Evolutionary conservation across 2,113 vertebrate genomes (phyloP), one percentile per base, ranked within the genome.

Genomic region (Apodemus speciosus): DNA sequence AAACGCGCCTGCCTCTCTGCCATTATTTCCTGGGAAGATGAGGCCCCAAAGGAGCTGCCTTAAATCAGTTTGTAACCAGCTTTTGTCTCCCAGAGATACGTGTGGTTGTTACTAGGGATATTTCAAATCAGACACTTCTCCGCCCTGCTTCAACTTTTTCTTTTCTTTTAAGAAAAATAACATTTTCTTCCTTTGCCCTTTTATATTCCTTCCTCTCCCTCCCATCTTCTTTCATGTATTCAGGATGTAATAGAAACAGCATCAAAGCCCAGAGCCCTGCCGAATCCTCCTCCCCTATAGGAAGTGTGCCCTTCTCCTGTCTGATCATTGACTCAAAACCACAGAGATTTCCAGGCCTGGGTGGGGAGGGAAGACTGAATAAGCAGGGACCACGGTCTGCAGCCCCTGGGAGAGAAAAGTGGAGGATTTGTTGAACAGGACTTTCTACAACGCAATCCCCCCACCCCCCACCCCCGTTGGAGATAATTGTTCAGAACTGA

Each of bases 251-350:
- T 84, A 90, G 94, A 71, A 97, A 53, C 76, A 94, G 93, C 94
- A 96, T 95, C 96, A 96, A 97, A 96, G 96, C 94, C 2, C 6
- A 15, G 92, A 77, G 87, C 62, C 94, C 95, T 40, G 90, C 81
- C 46, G 97, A 97, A 92, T 66, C 88, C 81, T 87, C 94, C 90
- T 93, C 97, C 81, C 96, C 96, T 49, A 84, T 84, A 90, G 85
- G 94, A 97, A 97, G 97, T 6, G 14, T 92, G 96, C 95, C 88
- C 97, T 97, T 95, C 92, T 95, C 87, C 92, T 97, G 97, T 98
- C 98, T 98, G 98, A 98, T 98, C 98, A 98, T 85, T 98, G 98
- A 98, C 97, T 98, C 98, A 98, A 97, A 98, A 98, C 98, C 97
- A 77, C 97, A 93, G 95, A 66, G 92, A 90, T 94, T 97, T 96